These are phyloP conservation scores for Drosophila asahinai DNA, from an alignment of 1,140 invertebrate genomes.

Conservation along the genomic window DNA sequence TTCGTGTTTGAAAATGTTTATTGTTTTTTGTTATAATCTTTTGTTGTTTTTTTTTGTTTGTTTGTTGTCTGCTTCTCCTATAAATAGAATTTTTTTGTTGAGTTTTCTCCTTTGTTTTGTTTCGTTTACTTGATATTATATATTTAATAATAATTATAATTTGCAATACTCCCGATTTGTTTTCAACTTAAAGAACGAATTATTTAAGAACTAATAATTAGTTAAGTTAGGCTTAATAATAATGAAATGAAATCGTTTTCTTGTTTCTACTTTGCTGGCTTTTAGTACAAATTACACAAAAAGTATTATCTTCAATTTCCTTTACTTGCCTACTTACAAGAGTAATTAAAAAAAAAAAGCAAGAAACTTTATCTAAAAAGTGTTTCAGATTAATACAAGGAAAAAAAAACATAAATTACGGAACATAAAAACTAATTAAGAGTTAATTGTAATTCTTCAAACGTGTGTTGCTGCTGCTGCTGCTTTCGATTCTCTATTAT, in stretches of 20 bases:
- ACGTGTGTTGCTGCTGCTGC: conserved; percentile 10
- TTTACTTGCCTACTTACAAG: conserved; percentile 69
- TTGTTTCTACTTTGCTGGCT: conserved; percentile 43
- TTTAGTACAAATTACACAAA: conserved; percentile 53
- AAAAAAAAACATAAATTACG: conserved; percentile 38
- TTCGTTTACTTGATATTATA: conserved; percentile 26
- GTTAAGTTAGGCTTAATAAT: conserved; percentile 65
- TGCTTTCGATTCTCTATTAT: conserved; percentile 7
- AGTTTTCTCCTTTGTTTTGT: conserved; percentile 40
- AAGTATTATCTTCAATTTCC: conserved; percentile 59
- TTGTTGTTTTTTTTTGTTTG: conserved; percentile 29
- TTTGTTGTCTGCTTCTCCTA: conserved; percentile 60
- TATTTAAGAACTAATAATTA: conserved; percentile 50
- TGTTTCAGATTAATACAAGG: conserved; percentile 18
- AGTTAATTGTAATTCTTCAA: conserved; percentile 36
- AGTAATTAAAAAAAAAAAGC: conserved; percentile 32
- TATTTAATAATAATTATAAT: conserved; percentile 57
- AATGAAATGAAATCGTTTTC: conserved; percentile 73
- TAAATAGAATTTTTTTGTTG: conserved; percentile 47
- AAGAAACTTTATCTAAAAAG: conserved; percentile 39
- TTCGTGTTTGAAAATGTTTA: conserved; percentile 35
- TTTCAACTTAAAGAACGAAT: conserved; percentile 60
- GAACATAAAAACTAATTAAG: conserved; percentile 26
- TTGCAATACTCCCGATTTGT: conserved; percentile 80
- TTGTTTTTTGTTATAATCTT: conserved; percentile 42